Base-by-base conservation (phyloP, 1,140 invertebrate genomes). In the Drosophila sp. region DNA sequence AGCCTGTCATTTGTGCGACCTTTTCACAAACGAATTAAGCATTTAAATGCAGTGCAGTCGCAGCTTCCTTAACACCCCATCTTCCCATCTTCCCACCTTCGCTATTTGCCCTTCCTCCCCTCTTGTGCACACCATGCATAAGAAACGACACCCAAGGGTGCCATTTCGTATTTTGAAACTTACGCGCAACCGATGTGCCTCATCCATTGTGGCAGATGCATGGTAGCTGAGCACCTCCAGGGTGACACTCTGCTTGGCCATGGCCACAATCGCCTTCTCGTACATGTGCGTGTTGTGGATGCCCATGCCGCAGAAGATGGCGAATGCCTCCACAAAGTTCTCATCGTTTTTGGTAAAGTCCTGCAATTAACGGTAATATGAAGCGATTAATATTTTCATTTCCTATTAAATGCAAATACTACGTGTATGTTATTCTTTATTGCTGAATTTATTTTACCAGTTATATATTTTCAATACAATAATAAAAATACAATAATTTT, bases 201-300 rank as follows among this genome's bases (percentile, higher is more conserved):
- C 97, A 84, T 98, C 97, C 59, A 96, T 91, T 57, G 97, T 96
- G 34, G 97, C 97, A 2, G 97, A 97, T 11, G 97, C 97, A 93
- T 99, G 98, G 93, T 99, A 99, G 92, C 97, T 98, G 75, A 99
- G 93, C 66, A 98, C 97, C 92, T 99, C 98, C 53, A 99, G 93
- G 0, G 98, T 98, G 16, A 99, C 97, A 82, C 96, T 96, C 92
- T 98, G 98, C 92, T 98, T 99, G 51, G 98, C 97, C 94, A 98
- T 97, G 0, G 97, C 97, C 66, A 96, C 96, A 80, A 97, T 95
- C 36, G 97, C 97, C 92, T 96, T 97, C 92, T 99, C 97, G 90
- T 98, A 99, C 97, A 98, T 98, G 90, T 98, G 96, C 41, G 97
- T 98, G 92, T 99, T 99, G 92, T 98, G 96, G 58, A 99, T 98